A percentile compares a stretch with the other conserved stretches of the same genome.
Evolutionary conservation across 2,888 invertebrate species (phyloP).

Genomic region (Drosophila neutralis): DNA sequence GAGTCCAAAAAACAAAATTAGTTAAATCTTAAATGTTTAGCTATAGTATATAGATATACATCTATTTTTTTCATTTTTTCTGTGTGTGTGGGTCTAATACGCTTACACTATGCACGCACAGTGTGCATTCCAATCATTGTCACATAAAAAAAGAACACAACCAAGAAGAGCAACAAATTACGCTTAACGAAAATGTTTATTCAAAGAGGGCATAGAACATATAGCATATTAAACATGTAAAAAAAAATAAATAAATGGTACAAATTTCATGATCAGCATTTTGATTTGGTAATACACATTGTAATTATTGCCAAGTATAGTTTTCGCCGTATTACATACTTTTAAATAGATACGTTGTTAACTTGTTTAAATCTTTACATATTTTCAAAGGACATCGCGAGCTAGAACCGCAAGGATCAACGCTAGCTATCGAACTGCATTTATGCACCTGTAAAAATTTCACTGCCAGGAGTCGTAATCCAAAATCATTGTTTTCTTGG

Average conservation of each 20-base stretch:
- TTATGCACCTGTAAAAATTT: background rate
- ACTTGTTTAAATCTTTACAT: background rate
- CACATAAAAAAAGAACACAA: background rate
- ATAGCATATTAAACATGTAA: background rate
- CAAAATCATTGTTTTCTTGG: background rate
- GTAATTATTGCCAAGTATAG: background rate
- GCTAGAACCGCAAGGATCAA: background rate
- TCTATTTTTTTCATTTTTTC: background rate
- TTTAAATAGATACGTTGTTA: background rate
- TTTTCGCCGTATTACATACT: background rate
- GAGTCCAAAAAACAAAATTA: conserved; percentile 51
- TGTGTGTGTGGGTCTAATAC: background rate
- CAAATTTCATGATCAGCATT: background rate
- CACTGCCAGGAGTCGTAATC: background rate
- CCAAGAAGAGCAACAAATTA: conserved; percentile 21
- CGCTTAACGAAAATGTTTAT: conserved; percentile 34
- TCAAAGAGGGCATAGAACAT: conserved; percentile 7
- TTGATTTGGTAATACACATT: background rate
- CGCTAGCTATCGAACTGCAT: background rate
- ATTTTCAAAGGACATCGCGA: background rate
- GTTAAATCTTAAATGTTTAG: conserved; percentile 29
- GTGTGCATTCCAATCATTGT: conserved; percentile 16
- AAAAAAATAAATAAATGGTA: background rate
- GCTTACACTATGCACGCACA: background rate
- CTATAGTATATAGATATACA: background rate